Conservation (phyloP, 2,888 invertebrate genomes). For the Trachelus tabidus region DNA sequence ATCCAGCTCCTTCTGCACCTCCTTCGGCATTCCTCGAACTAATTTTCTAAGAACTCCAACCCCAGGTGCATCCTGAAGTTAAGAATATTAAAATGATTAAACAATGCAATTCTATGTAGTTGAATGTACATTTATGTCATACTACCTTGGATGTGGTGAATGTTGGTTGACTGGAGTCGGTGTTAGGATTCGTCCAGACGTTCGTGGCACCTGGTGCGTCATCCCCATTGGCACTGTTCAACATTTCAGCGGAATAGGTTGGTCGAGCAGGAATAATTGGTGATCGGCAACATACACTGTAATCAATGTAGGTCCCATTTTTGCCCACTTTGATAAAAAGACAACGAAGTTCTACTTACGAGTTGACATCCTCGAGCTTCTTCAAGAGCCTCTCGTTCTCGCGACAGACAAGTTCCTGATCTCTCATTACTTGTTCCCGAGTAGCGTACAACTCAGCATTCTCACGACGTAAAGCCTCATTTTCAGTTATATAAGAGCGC, state of each 20-base stretch:
- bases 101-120: constrained; percentile 5
- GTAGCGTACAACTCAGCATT: constrained; percentile 86
- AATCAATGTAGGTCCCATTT: constrained; percentile 23
- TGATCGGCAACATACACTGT: constrained; percentile 83
- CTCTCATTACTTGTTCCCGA: constrained; percentile 83
- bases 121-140: constrained; percentile 17
- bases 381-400: constrained; percentile 91
- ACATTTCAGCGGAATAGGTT: constrained; percentile 73
- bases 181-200: constrained; percentile 80
- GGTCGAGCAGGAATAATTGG: constrained; percentile 84
- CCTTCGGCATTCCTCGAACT: constrained; percentile 71
- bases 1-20: constrained; percentile 75
- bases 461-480: constrained; percentile 82
- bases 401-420: constrained; percentile 89
- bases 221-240: constrained; percentile 59
- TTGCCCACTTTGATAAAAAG: not conserved
- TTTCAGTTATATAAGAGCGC: constrained; percentile 86
- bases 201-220: constrained; percentile 65
- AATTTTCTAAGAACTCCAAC: constrained; percentile 43
- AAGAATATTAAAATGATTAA: constrained; percentile 17
- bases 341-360: constrained; percentile 71
- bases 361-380: constrained; percentile 89
- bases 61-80: constrained; percentile 8
- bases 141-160: constrained; percentile 48
- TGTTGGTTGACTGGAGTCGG: constrained; percentile 37